Evolutionary conservation across 2,797 vertebrate species (phyloP), one percentile per base, ranked within the genome.

Genomic region (Apogon talboti): DNA sequence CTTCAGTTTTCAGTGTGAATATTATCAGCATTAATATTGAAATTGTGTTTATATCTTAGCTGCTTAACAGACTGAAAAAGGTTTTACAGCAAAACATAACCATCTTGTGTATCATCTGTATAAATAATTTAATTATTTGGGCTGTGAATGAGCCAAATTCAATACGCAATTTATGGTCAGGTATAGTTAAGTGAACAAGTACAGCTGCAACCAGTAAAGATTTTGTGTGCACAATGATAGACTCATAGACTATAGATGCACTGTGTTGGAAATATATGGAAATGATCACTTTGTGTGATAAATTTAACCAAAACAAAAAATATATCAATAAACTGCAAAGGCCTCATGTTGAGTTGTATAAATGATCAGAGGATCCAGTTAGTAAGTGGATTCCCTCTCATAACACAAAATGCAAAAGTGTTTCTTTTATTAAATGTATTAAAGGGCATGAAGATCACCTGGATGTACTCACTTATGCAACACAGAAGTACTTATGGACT

Each of bases 1-100:
- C 42, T 63, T 44, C 52, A 28, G 35, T 7, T 60, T 3, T 52
- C 6, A 64, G 3, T 51, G 49, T 60, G 7, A 24, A 11, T 45
- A 15, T 53, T 14, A 40, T 21, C 11, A 33, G 33, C 19, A 59
- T 44, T 50, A 16, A 44, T 61, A 50, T 35, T 51, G 8, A 35
- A 11, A 35, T 38, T 65, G 5, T 56, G 3, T 35, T 48, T 6
- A 35, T 47, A 12, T 44, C 35, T 41, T 54, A 35, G 6, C 12
- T 33, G 28, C 19, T 11, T 12, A 43, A 46, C 7, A 46, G 3
- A 0, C 4, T 19, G 15, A 3, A 10, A 40, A 13, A 5, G 3
- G 6, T 3, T 33, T 56, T 62, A 13, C n/a, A 52, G 11, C 37
- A n/a, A 19, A 19, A 48, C 28, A 48, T 4, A 42, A 54, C 47